A percentile compares a stretch with the other conserved stretches of the same genome.
phyloP scores from a whole-genome alignment of 2,113 vertebrate species.

The Platanista minor region DNA sequence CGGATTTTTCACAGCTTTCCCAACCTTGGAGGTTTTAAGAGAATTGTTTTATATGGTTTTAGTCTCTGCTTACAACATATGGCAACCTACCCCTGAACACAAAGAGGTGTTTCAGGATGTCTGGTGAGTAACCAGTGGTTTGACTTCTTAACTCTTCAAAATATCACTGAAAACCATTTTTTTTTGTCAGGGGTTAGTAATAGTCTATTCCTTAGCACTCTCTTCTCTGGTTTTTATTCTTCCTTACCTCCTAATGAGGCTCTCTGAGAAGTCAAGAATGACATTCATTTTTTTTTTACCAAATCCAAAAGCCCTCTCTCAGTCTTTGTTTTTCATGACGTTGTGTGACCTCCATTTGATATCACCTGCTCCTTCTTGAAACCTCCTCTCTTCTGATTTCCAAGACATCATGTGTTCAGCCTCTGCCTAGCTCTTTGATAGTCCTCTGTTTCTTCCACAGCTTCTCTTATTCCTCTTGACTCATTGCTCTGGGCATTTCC shows the following conservation, averaged over 20 bases:
- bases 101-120: constrained; percentile 11
- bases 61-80: constrained; percentile 61
- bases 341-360: neutral
- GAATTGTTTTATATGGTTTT: constrained; percentile 30
- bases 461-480: neutral
- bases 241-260: neutral
- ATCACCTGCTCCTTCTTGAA: neutral
- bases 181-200: neutral
- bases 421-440: neutral
- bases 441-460: neutral
- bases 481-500: neutral
- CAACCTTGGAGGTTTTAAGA: constrained; percentile 36
- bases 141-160: neutral
- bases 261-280: neutral
- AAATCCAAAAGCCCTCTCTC: neutral
- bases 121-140: neutral
- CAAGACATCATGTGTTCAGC: neutral
- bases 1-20: constrained; percentile 44
- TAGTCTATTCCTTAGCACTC: neutral
- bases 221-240: neutral
- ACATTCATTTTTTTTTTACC: too few relatives aligned
- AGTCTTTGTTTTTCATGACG: neutral
- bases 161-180: neutral
- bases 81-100: neutral
- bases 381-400: neutral